Conservation (phyloP, 2,797 vertebrate species). For the Malurus splendens region DNA sequence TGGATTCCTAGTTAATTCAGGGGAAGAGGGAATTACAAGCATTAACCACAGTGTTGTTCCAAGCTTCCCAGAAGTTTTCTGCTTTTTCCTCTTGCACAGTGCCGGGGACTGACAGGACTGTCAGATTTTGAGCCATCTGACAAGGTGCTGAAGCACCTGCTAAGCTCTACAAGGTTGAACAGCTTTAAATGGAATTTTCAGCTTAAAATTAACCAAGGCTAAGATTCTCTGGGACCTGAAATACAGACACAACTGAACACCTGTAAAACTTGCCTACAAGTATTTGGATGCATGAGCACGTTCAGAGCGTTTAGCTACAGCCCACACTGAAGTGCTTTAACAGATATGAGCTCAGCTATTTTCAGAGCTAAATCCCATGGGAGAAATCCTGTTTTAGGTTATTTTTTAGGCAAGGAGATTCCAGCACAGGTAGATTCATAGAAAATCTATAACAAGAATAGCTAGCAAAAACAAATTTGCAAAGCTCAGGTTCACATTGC, state of each 20-base stretch:
- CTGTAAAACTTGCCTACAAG: constrained; percentile 14
- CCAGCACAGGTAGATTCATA: not conserved
- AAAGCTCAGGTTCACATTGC: not conserved
- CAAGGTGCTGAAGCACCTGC: not conserved
- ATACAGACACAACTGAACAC: not conserved
- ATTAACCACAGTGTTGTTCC: not conserved
- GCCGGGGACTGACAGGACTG: not conserved
- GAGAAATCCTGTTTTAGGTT: not conserved
- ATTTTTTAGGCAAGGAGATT: constrained; percentile 10
- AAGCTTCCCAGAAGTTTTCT: not conserved
- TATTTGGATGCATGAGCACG: not conserved
- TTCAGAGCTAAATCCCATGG: constrained; percentile 37
- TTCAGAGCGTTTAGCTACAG: constrained; percentile 10
- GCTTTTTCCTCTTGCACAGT: not conserved
- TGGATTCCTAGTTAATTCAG: constrained; percentile 78
- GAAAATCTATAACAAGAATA: constrained; percentile 24
- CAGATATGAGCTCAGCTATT: constrained; percentile 16
- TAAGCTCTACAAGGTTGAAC: not conserved
- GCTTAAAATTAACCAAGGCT: not conserved
- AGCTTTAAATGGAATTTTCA: not conserved
- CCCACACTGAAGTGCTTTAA: constrained; percentile 27
- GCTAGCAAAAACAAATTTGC: not conserved
- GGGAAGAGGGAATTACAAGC: not conserved
- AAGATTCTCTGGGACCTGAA: not conserved
- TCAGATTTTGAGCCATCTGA: not conserved